These are phyloP conservation scores for Trachelus iudaicus DNA, from an alignment of 2,888 invertebrate species.

Conservation along the genomic window DNA sequence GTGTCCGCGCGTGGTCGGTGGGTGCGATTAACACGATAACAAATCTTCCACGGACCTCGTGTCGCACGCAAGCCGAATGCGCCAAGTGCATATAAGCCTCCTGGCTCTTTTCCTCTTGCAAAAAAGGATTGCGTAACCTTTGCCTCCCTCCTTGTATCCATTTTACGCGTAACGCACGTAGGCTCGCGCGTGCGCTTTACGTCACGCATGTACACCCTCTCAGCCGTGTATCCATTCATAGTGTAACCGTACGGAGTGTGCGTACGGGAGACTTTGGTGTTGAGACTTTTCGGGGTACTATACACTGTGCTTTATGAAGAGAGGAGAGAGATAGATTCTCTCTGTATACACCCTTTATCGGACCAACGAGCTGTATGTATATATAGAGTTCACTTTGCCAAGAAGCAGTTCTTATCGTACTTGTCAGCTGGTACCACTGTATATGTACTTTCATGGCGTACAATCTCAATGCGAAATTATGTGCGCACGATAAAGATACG, in stretches of 20 bases:
- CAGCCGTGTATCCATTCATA: not conserved
- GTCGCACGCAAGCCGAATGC: not conserved
- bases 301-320: not conserved
- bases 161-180: not conserved
- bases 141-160: not conserved
- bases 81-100: not conserved
- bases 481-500: not conserved
- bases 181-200: not conserved
- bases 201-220: not conserved
- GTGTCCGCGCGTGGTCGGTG: not conserved
- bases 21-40: not conserved
- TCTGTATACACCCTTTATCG: not conserved
- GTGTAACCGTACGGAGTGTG: not conserved
- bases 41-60: not conserved
- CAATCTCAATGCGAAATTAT: not conserved
- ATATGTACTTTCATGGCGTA: not conserved
- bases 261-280: not conserved
- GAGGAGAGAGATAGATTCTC: slow-evolving; percentile 12
- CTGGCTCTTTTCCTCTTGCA: not conserved
- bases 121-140: not conserved
- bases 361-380: not conserved
- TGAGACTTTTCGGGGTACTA: not conserved
- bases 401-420: not conserved
- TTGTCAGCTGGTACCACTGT: not conserved
- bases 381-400: too few species aligned